A percentile compares a stretch with the other conserved stretches of the same genome.
Evolutionary conservation across 2,888 invertebrate species (phyloP).

Genomic region (Ferrisia virgata): DNA sequence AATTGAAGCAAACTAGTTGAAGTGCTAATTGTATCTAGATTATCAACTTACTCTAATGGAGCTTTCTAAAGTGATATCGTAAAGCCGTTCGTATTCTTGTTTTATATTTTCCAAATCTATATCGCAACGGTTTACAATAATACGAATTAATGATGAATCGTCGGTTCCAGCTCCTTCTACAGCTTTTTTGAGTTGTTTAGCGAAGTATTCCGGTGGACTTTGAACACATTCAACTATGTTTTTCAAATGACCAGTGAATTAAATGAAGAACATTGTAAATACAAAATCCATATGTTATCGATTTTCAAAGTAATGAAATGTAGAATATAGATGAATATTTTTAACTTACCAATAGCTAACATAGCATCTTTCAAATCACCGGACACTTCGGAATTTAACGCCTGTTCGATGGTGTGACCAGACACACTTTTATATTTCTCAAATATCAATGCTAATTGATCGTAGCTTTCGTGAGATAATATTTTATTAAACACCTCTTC

Average conservation of each 20-base stretch:
- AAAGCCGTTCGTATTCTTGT: constrained; percentile 55
- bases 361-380: constrained; percentile 55
- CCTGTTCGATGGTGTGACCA: constrained; percentile 54
- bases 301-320: neutral
- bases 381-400: constrained; percentile 54
- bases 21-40: neutral
- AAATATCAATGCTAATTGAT: constrained; percentile 55
- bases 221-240: constrained; percentile 53
- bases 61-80: constrained; percentile 54
- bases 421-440: constrained; percentile 56
- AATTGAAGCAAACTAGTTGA: neutral
- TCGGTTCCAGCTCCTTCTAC: constrained; percentile 59
- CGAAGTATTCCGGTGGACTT: constrained; percentile 57
- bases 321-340: neutral
- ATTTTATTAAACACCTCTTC: constrained; percentile 56
- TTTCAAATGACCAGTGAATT: too few relatives aligned
- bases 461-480: constrained; percentile 56
- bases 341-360: constrained; percentile 54
- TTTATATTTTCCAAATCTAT: constrained; percentile 57
- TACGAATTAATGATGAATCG: constrained; percentile 57
- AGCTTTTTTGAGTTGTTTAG: constrained; percentile 56
- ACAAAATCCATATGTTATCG: neutral
- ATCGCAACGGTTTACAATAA: constrained; percentile 56
- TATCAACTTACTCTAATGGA: constrained; percentile 53
- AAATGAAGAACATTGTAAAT: neutral